Base-by-base conservation (phyloP, 1,140 invertebrate species). In the Orius insidiosus region DNA sequence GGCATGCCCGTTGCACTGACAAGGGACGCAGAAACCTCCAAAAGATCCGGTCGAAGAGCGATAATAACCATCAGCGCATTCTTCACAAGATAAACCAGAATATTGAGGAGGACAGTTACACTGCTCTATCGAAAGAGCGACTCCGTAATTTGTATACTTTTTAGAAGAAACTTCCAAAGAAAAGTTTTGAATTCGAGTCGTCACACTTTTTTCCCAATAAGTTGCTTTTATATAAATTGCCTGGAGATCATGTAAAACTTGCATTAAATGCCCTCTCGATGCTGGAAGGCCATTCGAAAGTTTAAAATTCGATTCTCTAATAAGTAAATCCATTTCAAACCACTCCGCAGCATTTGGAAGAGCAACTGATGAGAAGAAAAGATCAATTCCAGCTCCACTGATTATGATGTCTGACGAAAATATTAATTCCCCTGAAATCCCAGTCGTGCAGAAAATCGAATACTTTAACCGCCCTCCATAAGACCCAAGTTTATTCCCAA, bases 81-180 rank as follows among this genome's bases (percentile, higher is more conserved):
- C 81, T 59, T 98, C 92, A 63, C 94, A 98, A 0, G 92, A 87
- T 2, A 80, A 59, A 3, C 94, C 94, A 36, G 73, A 67, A 60
- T 98, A 98, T 45, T 86, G 89, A 0, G 76, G 72, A 3, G 94
- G 93, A 64, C 95, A 98, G 24, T 78, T 71, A 59, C 95, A 98
- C 38, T 81, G 70, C 58, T 98, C 95, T 0, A 98, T 86, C 10
- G 83, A 76, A 0, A 70, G 60, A 0, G 87, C 88, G 32, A 63
- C 56, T 3, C 58, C 61, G 3, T 58, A 57, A 13, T 61, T 54
- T 2, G 57, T 56, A 52, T 72, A 75, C 0, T 61, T 55, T n/a
- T 74, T 68, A 0, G 69, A 66, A 1, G 75, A 78, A 10, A 71
- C 61, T 47, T 90, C 83, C 49, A 89, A 56, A 0, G 63, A 65